These are phyloP conservation scores for Yponomeuta plumbellus DNA, from an alignment of 2,888 invertebrate genomes.

Conservation along the genomic window DNA sequence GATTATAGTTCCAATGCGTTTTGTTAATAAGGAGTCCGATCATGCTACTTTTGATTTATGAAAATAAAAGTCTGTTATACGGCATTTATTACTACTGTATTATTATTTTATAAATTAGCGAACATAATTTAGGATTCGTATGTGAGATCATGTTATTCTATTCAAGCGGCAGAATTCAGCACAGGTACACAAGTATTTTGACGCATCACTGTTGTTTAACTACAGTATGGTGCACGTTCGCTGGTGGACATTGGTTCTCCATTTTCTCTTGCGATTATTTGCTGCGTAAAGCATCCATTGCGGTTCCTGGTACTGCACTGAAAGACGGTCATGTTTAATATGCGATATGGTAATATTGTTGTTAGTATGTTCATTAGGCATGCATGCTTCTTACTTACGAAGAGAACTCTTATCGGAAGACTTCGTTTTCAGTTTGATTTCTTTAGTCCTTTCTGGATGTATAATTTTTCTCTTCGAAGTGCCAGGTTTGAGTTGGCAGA, in stretches of 20 bases:
- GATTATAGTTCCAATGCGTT: too few relatives aligned
- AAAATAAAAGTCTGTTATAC: neutral
- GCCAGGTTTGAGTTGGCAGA: constrained; percentile 55
- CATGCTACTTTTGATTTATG: neutral
- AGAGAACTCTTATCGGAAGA: constrained; percentile 43
- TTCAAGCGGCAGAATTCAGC: neutral
- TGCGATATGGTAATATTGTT: constrained; percentile 33
- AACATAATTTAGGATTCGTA: constrained; percentile 10
- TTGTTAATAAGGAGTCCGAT: too few relatives aligned
- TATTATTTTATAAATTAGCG: neutral
- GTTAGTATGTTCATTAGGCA: constrained; percentile 40
- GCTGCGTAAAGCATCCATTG: constrained; percentile 46
- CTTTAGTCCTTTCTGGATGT: constrained; percentile 42
- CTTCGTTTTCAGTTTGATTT: constrained; percentile 43
- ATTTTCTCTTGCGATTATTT: constrained; percentile 46
- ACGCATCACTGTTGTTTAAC: neutral
- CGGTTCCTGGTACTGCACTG: constrained; percentile 64
- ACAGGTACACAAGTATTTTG: neutral
- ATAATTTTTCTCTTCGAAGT: constrained; percentile 45
- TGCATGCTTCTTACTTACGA: constrained; percentile 69
- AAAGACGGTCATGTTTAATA: constrained; percentile 60
- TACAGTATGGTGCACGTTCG: constrained; percentile 66
- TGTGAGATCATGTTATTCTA: constrained; percentile 14
- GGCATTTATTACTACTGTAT: neutral
- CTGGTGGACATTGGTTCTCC: constrained; percentile 51